These are phyloP conservation scores for Synanceia verrucosa DNA, from an alignment of 2,797 vertebrate genomes.

Conservation along the genomic window DNA sequence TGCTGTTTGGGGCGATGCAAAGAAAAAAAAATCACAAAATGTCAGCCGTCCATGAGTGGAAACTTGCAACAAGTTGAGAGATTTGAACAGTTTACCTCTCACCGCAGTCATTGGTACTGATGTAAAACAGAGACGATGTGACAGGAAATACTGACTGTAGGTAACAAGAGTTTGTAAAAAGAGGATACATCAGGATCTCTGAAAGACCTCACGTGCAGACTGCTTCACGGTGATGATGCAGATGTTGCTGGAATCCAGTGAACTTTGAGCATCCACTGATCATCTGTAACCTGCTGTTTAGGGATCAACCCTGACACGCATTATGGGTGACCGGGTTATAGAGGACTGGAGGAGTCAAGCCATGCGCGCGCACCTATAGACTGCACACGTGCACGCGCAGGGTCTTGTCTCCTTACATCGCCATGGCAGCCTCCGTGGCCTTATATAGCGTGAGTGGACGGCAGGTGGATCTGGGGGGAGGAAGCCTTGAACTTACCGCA, in stretches of 20 bases:
- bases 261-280: slow-evolving; percentile 27
- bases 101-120: slow-evolving; percentile 31
- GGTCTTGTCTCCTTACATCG: slow-evolving; percentile 69
- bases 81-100: slow-evolving; percentile 28
- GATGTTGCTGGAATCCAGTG: slow-evolving; percentile 26
- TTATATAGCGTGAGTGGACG: slow-evolving; percentile 48
- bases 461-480: slow-evolving; percentile 47
- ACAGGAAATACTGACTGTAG: neutral
- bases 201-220: slow-evolving; percentile 33
- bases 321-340: slow-evolving; percentile 70
- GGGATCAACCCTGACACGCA: slow-evolving; percentile 18
- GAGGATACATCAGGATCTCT: slow-evolving; percentile 44
- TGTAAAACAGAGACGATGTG: slow-evolving; percentile 12
- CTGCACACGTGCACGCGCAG: slow-evolving; percentile 53
- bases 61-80: slow-evolving; percentile 47
- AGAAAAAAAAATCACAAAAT: neutral
- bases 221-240: slow-evolving; percentile 44
- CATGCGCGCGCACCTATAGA: slow-evolving; percentile 35
- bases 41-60: neutral
- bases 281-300: slow-evolving; percentile 12
- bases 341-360: slow-evolving; percentile 48
- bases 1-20: neutral
- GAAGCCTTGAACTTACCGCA: slow-evolving; percentile 90
- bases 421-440: slow-evolving; percentile 63
- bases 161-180: slow-evolving; percentile 41